Conservation (phyloP, 2,888 invertebrate species). For the Megastigmus dorsalis region DNA sequence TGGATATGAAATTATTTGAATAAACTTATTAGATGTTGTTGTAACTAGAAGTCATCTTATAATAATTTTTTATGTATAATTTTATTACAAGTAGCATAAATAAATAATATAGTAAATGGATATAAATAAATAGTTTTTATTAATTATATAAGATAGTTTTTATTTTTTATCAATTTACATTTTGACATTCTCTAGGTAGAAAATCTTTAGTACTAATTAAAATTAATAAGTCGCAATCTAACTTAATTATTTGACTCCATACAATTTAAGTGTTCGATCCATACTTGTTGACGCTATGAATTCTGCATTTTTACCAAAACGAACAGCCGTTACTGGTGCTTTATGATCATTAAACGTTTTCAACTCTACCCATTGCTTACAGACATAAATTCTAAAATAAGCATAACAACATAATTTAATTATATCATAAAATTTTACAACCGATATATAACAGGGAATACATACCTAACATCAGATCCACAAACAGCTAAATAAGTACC, state of each 20-base stretch:
- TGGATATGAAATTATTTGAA: too few relatives aligned
- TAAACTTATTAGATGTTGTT: too few relatives aligned
- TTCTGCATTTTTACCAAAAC: slow-evolving; percentile 95
- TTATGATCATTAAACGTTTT: slow-evolving; percentile 96
- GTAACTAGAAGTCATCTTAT: too few relatives aligned
- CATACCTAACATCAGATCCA: slow-evolving; percentile 93
- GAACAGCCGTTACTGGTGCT: slow-evolving; percentile 95
- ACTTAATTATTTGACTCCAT: slow-evolving; percentile 76
- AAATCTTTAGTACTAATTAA: too few relatives aligned
- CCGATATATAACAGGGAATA: background rate
- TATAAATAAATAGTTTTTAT: too few relatives aligned
- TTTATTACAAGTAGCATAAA: too few relatives aligned
- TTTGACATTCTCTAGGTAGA: too few relatives aligned
- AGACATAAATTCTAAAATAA: slow-evolving; percentile 87
- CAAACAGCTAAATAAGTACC: slow-evolving; percentile 98
- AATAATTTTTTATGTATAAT: too few relatives aligned
- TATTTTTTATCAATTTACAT: too few relatives aligned
- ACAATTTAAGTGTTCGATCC: slow-evolving; percentile 97
- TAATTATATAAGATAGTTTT: too few relatives aligned
- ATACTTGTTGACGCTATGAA: slow-evolving; percentile 96
- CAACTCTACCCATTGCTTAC: slow-evolving; percentile 97
- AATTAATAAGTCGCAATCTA: too few relatives aligned
- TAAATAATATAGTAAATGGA: too few relatives aligned
- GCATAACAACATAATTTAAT: background rate
- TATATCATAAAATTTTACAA: background rate